A percentile compares a stretch with the other conserved stretches of the same genome.
phyloP scores from a whole-genome alignment of 2,888 invertebrate species.

The Diploptera punctata region DNA sequence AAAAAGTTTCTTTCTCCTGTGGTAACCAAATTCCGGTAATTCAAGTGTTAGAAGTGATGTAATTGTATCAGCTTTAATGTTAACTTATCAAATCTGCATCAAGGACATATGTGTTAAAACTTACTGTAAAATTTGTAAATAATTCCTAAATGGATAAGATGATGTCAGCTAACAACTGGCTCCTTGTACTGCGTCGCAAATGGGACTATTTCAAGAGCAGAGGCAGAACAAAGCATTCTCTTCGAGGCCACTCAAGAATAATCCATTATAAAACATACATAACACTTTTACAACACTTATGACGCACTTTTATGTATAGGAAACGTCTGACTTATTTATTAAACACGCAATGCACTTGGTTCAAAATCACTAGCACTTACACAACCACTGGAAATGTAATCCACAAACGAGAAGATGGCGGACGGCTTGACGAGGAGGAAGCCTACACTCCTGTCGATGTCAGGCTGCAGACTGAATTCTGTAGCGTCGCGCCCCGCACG shows the following conservation, averaged over 20 bases:
- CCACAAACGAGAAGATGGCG: conserved; percentile 5
- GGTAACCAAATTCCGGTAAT: no score
- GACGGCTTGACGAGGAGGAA: neutral
- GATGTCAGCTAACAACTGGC: conserved; percentile 24
- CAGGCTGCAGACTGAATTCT: conserved; percentile 15
- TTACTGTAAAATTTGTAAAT: conserved; percentile 2
- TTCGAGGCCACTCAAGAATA: neutral
- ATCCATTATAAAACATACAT: neutral
- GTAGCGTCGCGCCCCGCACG: conserved; percentile 4
- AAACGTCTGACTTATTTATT: neutral
- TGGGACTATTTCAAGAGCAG: neutral
- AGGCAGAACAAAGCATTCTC: conserved; percentile 14
- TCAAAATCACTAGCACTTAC: neutral
- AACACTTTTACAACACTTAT: neutral
- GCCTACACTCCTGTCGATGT: conserved; percentile 17
- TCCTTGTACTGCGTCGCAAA: conserved; percentile 8
- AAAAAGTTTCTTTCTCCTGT: no score
- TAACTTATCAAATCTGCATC: no score
- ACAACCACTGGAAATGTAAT: neutral
- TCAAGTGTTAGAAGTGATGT: no score
- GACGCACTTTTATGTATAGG: neutral
- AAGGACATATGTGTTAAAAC: neutral
- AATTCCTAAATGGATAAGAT: neutral
- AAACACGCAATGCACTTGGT: neutral
- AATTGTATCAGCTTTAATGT: no score